These are phyloP conservation scores for Choreutis nemorana DNA, from an alignment of 2,888 invertebrate genomes.

Conservation along the genomic window DNA sequence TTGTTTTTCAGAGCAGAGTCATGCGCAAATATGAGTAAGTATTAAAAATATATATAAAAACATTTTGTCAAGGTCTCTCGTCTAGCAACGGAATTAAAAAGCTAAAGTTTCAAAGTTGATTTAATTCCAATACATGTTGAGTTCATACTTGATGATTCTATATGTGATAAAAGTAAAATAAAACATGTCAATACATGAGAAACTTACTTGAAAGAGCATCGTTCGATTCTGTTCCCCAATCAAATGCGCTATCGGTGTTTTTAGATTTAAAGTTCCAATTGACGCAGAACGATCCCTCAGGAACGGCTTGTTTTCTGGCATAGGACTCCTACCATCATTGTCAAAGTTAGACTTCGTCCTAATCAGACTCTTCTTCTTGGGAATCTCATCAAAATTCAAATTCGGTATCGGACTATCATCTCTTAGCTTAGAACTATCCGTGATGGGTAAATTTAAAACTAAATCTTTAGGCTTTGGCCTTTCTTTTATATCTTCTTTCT, in stretches of 20 bases:
- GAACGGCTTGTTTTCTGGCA: slow-evolving; percentile 50
- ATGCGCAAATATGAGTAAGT: no score
- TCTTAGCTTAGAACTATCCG: slow-evolving; percentile 1
- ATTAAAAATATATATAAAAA: no score
- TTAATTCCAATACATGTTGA: no score
- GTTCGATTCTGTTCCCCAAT: slow-evolving; percentile 84
- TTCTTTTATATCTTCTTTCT: slow-evolving; percentile 9
- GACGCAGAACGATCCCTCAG: slow-evolving; percentile 69
- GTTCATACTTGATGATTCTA: no score
- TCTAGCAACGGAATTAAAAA: no score
- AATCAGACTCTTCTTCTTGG: slow-evolving; percentile 17
- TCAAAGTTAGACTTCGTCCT: slow-evolving; percentile 11
- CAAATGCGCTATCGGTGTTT: slow-evolving; percentile 52
- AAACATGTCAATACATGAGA: no score
- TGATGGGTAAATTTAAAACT: slow-evolving; percentile 1
- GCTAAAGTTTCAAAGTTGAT: no score
- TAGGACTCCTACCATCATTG: slow-evolving; percentile 13
- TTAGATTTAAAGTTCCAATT: slow-evolving; percentile 61
- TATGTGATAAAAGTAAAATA: no score
- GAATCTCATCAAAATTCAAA: slow-evolving; percentile 35
- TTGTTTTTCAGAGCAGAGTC: no score
- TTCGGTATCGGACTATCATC: slow-evolving; percentile 10
- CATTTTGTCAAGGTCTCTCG: no score
- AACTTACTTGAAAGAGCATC: slow-evolving; percentile 85
- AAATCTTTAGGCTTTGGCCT: slow-evolving; percentile 7